Evolutionary conservation across 2,113 vertebrate genomes (phyloP), one percentile per base, ranked within the genome.

Genomic region (Lucifuga dentata): DNA sequence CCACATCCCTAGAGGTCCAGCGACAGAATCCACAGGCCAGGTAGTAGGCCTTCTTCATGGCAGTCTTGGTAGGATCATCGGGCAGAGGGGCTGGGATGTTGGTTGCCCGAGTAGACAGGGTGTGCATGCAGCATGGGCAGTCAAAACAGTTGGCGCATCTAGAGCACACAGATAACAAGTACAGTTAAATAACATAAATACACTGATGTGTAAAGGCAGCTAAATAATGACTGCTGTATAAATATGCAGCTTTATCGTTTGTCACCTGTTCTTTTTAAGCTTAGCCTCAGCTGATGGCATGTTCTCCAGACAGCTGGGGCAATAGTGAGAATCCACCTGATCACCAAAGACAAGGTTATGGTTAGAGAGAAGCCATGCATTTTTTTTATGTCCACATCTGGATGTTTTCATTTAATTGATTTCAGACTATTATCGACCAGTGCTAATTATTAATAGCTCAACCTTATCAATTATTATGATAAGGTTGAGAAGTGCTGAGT

Each of bases 211-310:
- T 1, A 44, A 38, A 13, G 21, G 19, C 2, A 60, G 8, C 1
- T 16, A 16, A 10, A 15, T 12, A 26, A 5, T n/a, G 43, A 32
- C 12, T 1, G 11, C 6, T 9, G 3, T 9, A 40, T 11, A 15
- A 3, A 52, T 11, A 33, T 24, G 6, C 5, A 32, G 2, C 33
- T 44, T 35, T 41, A 6, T 6, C 51, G n/a, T n/a, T n/a, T n/a
- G n/a, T 81, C 74, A 98, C 98, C 98, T 96, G 81, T 99, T 99
- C 91, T 98, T 99, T 82, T 99, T 99, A 11, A 99, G 92, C 73
- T 99, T 99, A n/a, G 97, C 98, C 89, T 99, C 98, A 69, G 98
- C 97, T 10, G 97, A 99, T 0, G 98, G 98, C 98, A 99, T 99
- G 84, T 98, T 99, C 87, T 99, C 98, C 93, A 99, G 72, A 82